Percentiles rank a stretch among this genome's conserved stretches.
phyloP scores from a whole-genome alignment of 2,113 vertebrate species.

The Tenrec ecaudatus region DNA sequence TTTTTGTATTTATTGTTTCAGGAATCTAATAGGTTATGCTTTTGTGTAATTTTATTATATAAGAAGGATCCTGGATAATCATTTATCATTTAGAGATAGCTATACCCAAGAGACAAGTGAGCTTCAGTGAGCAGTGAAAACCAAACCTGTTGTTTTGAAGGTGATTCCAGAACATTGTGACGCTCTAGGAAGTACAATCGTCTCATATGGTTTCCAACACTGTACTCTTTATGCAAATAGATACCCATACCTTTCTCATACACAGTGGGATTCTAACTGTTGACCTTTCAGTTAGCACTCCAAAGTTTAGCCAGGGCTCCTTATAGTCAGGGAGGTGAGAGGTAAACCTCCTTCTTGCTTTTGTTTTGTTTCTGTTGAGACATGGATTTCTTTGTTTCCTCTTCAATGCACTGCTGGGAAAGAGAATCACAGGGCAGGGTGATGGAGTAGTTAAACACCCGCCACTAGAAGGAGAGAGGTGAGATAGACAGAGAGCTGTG shows the following conservation, averaged over 20 bases:
- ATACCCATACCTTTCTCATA: too few relatives aligned
- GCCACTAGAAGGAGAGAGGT: neutral
- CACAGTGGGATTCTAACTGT: neutral
- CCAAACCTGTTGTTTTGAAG: neutral
- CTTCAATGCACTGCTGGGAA: neutral
- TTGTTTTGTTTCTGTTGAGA: neutral
- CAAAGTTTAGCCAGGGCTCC: neutral
- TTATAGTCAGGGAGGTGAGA: neutral
- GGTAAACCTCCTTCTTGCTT: neutral
- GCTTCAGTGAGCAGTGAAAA: neutral
- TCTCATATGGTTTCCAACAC: neutral
- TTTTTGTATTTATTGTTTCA: neutral
- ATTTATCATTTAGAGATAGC: neutral
- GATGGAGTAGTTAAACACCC: neutral
- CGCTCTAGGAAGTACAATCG: too few relatives aligned
- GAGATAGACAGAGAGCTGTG: neutral
- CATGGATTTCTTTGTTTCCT: neutral
- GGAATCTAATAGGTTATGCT: neutral
- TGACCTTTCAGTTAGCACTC: neutral
- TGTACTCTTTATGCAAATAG: neutral
- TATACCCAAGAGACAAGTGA: neutral
- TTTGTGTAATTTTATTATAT: conserved; percentile 17
- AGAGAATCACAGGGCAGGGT: too few relatives aligned
- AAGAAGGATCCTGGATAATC: neutral
- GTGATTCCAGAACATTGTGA: neutral